Base-by-base conservation (phyloP, 2,797 vertebrate genomes). In the Lithobates pipiens region DNA sequence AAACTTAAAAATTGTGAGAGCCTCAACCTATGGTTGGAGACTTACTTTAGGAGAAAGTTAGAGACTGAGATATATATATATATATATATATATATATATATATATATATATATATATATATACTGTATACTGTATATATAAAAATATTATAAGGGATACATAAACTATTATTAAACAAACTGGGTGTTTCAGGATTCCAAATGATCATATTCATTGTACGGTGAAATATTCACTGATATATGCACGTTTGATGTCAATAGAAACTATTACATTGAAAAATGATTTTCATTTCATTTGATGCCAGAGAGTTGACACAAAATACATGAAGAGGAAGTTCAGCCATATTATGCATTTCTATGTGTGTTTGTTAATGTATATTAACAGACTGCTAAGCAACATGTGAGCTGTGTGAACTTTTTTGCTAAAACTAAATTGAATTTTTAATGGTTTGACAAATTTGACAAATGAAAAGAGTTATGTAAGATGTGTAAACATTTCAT, bases 401-500 rank as follows among this genome's bases (percentile, higher is more conserved):
- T 63, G 34, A 65, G 27, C 72, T 27, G 34, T 39, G 29, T 80
- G 34, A 80, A 70, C 46, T 72, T 80, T 54, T 80, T 63, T 82
- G 71, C 39, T 25, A 74, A 65, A 82, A 21, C 23, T 65, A 46
- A 82, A 74, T 82, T 74, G 36, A 21, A 73, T 82, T 61, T 74
- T 82, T 71, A 44, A 46, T 46, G 57, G 42, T 70, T 74, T 73
- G 63, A 50, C 34, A 82, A 82, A 74, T 65, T 23, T 44, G 46
- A 23, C 32, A 77, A 77, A 77, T 77, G 72, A 70, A 77, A 71
- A 63, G 67, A 63, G 23, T 71, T 61, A 39, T 65, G 74, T 27
- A 83, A 71, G 61, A 84, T 50, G 76, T 77, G 67, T 32, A 77
- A 84, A 84, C 61, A 32, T 78, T 85, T 63, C 13, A 78, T 85